These are phyloP conservation scores for Dipodomys merriami DNA, from an alignment of 2,113 vertebrate genomes.

Conservation along the genomic window DNA sequence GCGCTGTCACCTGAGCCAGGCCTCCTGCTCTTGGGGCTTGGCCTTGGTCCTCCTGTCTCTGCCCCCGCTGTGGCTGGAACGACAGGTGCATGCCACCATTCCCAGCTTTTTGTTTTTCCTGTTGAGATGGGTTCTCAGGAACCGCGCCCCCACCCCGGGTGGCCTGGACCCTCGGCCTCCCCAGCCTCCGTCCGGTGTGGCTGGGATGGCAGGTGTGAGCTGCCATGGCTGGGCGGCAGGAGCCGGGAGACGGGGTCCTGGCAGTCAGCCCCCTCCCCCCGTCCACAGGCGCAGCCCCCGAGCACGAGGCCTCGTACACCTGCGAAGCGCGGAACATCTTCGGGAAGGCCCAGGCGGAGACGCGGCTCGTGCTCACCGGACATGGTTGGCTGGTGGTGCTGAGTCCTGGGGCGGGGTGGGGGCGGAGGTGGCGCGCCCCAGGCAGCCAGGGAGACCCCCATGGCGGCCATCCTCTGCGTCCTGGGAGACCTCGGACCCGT, in stretches of 20 bases:
- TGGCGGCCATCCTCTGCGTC: not conserved
- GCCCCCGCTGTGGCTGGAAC: too few relatives aligned
- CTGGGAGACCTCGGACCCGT: not conserved
- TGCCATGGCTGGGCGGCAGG: too few relatives aligned
- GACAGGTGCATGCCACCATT: too few relatives aligned
- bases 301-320: slow-evolving; percentile 90
- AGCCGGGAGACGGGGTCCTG: not conserved
- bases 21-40: too few relatives aligned
- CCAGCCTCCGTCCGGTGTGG: too few relatives aligned
- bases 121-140: too few relatives aligned
- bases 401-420: not conserved
- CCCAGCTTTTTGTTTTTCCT: too few relatives aligned
- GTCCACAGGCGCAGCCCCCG: slow-evolving; percentile 87
- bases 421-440: too few relatives aligned
- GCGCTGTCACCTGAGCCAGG: too few relatives aligned
- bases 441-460: not conserved
- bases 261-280: not conserved
- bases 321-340: slow-evolving; percentile 94
- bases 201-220: not conserved
- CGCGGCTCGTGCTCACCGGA: slow-evolving; percentile 89
- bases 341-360: slow-evolving; percentile 87
- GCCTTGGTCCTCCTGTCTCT: too few relatives aligned
- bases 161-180: too few relatives aligned
- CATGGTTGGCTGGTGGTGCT: slow-evolving; percentile 86
- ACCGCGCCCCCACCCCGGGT: too few relatives aligned